Evolutionary conservation across 2,888 invertebrate genomes (phyloP), one percentile per base, ranked within the genome.

Genomic region (Mechanitis messenoides): DNA sequence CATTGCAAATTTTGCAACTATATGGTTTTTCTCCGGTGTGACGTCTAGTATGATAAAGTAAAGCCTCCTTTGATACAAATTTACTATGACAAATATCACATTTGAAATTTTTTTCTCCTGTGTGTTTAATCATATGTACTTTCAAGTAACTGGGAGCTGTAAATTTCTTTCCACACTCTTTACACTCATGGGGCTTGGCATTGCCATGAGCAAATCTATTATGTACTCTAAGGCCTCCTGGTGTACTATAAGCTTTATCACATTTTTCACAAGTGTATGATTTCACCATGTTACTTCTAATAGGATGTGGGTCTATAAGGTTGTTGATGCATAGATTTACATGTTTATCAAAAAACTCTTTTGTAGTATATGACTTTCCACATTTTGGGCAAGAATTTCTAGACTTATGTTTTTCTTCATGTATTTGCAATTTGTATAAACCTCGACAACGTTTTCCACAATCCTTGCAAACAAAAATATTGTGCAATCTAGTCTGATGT

Each of bases 1-100:
- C 86, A 62, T 74, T 72, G 55, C 89, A 90, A 42, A 77, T 62
- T 20, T 83, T 79, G 64, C 89, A 90, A 12, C 76, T 76, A 45
- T 86, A 90, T 1, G 89, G 89, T 59, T 84, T 86, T 63, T 89
- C 90, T 0, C 90, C 90, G 0, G 88, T 89, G 64, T 90, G 90
- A 35, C 87, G 73, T 56, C 90, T 72, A 0, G 81, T 85, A 53
- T 90, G 90, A 59, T 89, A 90, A 50, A 87, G 58, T 12, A 90
- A 69, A 0, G 90, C 88, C 59, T 87, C 89, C 68, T 87, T 88
- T 0, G 88, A 80, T 0, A 88, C 89, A 78, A 88, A 88, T 56
- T 74, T 80, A 33, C 77, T 75, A 0, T 70, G 70, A 67, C 90
- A 90, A 47, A 85, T 72, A 20, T 79, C 74, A 72, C 90, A 90